Conservation (phyloP, 2,888 invertebrate genomes). For the Danaus chrysippus region DNA sequence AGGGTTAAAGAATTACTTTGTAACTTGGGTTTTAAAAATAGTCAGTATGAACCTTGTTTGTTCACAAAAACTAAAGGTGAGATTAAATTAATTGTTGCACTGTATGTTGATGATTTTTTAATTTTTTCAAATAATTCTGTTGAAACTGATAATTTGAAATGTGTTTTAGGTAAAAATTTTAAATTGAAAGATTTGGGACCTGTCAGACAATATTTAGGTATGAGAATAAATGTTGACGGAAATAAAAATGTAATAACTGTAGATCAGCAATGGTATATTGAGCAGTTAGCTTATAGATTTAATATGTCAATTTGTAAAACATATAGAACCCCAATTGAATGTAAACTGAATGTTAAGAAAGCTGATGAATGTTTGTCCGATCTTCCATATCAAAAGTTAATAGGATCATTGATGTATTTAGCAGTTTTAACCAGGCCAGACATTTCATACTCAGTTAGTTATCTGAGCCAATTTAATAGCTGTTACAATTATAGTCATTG, state of each 20-base stretch:
- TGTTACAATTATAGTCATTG: conserved; percentile 29
- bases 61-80: neutral
- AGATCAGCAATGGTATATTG: too few species aligned
- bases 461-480: conserved; percentile 28
- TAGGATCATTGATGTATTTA: conserved; percentile 14
- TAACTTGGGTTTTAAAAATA: conserved; percentile 5
- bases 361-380: conserved; percentile 12
- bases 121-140: conserved; percentile 9
- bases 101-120: conserved; percentile 30
- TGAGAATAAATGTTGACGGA: conserved; percentile 12
- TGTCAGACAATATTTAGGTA: conserved; percentile 16
- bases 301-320: conserved; percentile 10
- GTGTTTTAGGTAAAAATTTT: conserved; percentile 9
- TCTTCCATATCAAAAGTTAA: conserved; percentile 14
- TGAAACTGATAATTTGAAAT: neutral
- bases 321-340: conserved; percentile 12
- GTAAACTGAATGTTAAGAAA: conserved; percentile 18
- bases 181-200: conserved; percentile 14
- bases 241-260: too few species aligned
- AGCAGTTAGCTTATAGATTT: too few species aligned
- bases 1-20: conserved; percentile 8
- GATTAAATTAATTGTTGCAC: neutral
- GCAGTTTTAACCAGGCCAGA: conserved; percentile 7
- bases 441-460: conserved; percentile 17
- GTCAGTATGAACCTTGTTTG: conserved; percentile 13